Base-by-base conservation (phyloP, 2,797 vertebrate genomes). In the Odontamblyopus lacepedii region DNA sequence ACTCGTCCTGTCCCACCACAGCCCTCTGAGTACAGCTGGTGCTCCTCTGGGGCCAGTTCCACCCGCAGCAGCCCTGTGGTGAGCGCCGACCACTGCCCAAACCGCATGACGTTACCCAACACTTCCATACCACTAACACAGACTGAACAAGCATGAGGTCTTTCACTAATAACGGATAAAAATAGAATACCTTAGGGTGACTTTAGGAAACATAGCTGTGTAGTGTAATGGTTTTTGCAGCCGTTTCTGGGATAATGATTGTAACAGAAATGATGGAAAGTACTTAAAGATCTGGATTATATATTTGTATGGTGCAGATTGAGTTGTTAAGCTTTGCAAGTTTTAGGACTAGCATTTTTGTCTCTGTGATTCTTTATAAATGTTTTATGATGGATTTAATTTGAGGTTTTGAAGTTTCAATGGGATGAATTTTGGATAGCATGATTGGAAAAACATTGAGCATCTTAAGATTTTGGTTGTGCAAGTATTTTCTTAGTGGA, bases 1-100 rank as follows among this genome's bases (percentile, higher is more conserved):
- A 87, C 78, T 32, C 84, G 7, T 75, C 78, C 73, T 74, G 63
- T 74, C 63, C 77, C 60, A 38, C 32, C 83, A 67, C 92, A 99
- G 98, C 96, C 96, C n/a, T 98, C 96, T 86, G 98, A 98, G 89
- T 95, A 92, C 90, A 98, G 96, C 93, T 97, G 89, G 91, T 94
- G 93, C 82, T 97, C 96, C 70, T 98, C 96, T 78, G 94, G 95
- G 93, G 81, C 95, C 81, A 96, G 95, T 85, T 98, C 96, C 71
- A 84, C 95, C 72, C 94, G 88, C 83, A 99, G 94, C 93, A 99
- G 97, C 83, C 96, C 97, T 63, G 91, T 88, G 97, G 97, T 98
- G 95, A 99, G 96, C 89, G 0, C 78, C 81, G 73, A 78, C 67
- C 75, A 70, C 73, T 4, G 30, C 82, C 73, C 74, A 75, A 26